Conservation (phyloP, 2,888 invertebrate species). For the Trichopoda pennipes region DNA sequence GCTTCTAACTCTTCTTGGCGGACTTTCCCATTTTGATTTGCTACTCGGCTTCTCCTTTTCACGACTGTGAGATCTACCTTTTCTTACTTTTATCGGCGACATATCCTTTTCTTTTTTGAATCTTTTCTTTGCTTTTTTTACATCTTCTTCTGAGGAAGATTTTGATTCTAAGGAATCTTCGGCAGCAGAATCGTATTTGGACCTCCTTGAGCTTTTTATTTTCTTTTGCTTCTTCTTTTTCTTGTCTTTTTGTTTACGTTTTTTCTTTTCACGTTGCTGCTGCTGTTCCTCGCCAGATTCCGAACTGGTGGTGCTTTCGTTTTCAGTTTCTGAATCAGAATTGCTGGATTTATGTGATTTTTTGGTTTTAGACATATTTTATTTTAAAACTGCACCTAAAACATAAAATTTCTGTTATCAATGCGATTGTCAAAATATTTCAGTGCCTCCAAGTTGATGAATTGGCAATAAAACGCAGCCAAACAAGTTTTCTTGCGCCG, state of each 20-base stretch:
- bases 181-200: constrained; percentile 42
- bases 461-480: background rate
- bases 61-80: constrained; percentile 45
- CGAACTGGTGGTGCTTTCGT: constrained; percentile 42
- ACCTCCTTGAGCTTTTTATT: constrained; percentile 49
- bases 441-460: constrained; percentile 47
- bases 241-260: constrained; percentile 47
- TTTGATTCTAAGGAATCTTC: constrained; percentile 25
- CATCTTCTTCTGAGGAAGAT: constrained; percentile 36
- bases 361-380: constrained; percentile 69
- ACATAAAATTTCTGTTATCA: constrained; percentile 5
- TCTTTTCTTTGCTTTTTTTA: constrained; percentile 37
- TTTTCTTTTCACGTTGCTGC: constrained; percentile 47
- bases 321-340: constrained; percentile 52
- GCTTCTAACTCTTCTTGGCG: constrained; percentile 33
- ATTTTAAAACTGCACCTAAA: background rate
- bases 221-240: constrained; percentile 56
- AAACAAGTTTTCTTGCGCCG: background rate
- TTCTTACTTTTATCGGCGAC: constrained; percentile 25
- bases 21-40: constrained; percentile 61
- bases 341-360: constrained; percentile 58
- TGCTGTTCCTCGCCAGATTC: constrained; percentile 22
- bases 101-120: constrained; percentile 23
- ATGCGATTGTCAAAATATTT: constrained; percentile 44
- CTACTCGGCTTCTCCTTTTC: constrained; percentile 34